phyloP scores from a whole-genome alignment of 2,888 invertebrate genomes.

The Oeneis ivallda region DNA sequence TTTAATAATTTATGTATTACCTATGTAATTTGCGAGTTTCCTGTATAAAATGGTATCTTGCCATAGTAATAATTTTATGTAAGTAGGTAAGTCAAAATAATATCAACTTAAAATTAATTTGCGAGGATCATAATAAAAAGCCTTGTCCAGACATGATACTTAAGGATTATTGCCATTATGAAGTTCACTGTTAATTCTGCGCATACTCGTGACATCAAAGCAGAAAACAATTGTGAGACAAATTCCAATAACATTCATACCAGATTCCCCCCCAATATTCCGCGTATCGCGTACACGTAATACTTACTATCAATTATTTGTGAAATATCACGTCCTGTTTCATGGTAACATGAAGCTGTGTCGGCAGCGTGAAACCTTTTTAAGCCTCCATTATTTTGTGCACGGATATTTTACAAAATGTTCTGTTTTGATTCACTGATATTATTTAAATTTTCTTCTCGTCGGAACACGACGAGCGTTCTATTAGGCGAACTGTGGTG shows the following conservation, averaged over 20 bases:
- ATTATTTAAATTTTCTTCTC: slow-evolving; percentile 6
- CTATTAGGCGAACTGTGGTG: background rate
- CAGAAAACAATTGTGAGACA: slow-evolving; percentile 8
- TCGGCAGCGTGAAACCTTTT: slow-evolving; percentile 32
- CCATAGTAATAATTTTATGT: too few species aligned
- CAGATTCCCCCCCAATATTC: slow-evolving; percentile 15
- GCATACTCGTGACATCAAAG: slow-evolving; percentile 13
- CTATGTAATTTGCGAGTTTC: too few species aligned
- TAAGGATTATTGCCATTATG: slow-evolving; percentile 7
- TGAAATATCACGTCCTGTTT: slow-evolving; percentile 35
- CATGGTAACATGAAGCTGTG: slow-evolving; percentile 27
- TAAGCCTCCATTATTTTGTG: slow-evolving; percentile 35
- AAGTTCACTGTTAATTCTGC: slow-evolving; percentile 1
- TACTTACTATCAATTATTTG: slow-evolving; percentile 34
- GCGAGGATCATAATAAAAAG: background rate
- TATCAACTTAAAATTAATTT: background rate
- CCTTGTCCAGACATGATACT: background rate
- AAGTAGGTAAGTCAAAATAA: background rate
- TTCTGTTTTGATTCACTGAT: slow-evolving; percentile 29
- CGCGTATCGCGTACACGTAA: slow-evolving; percentile 23
- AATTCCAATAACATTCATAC: slow-evolving; percentile 14
- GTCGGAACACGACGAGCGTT: background rate
- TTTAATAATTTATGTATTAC: too few species aligned
- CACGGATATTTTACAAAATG: slow-evolving; percentile 27
- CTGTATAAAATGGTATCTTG: too few species aligned